These are phyloP conservation scores for Torymus auratus DNA, from an alignment of 2,888 invertebrate genomes.

Conservation along the genomic window DNA sequence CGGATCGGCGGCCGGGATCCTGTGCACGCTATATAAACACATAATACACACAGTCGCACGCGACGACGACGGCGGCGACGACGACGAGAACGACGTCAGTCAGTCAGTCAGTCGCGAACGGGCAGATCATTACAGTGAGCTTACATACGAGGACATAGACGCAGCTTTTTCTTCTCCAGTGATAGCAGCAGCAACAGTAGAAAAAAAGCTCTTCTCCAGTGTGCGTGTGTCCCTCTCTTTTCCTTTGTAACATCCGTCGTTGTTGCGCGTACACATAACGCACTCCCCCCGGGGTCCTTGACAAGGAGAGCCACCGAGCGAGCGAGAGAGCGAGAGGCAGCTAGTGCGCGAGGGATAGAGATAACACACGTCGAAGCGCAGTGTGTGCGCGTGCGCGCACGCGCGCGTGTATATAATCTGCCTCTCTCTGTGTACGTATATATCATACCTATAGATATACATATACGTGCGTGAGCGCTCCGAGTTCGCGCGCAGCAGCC, in stretches of 20 bases:
- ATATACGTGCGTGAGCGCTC: neutral
- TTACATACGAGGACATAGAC: neutral
- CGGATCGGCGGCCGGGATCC: constrained; percentile 49
- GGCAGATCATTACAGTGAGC: no score
- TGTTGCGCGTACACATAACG: neutral
- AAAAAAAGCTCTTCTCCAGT: no score
- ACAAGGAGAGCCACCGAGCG: constrained; percentile 20
- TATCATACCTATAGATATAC: neutral
- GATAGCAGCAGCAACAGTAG: no score
- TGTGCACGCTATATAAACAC: constrained; percentile 10
- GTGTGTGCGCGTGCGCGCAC: neutral
- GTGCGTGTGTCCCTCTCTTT: no score
- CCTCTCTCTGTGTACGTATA: neutral
- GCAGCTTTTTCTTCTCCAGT: neutral
- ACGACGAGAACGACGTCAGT: no score
- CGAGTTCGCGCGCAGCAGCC: neutral
- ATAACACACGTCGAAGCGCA: constrained; percentile 8
- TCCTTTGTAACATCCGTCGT: neutral
- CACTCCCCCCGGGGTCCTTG: constrained; percentile 25
- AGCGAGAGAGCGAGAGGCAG: neutral
- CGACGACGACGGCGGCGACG: no score
- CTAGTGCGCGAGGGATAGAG: neutral
- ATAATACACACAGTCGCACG: no score
- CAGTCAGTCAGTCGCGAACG: no score
- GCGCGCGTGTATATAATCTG: neutral